Evolutionary conservation across 2,113 vertebrate species (phyloP).

Genomic region (Poicephalus gulielmi): DNA sequence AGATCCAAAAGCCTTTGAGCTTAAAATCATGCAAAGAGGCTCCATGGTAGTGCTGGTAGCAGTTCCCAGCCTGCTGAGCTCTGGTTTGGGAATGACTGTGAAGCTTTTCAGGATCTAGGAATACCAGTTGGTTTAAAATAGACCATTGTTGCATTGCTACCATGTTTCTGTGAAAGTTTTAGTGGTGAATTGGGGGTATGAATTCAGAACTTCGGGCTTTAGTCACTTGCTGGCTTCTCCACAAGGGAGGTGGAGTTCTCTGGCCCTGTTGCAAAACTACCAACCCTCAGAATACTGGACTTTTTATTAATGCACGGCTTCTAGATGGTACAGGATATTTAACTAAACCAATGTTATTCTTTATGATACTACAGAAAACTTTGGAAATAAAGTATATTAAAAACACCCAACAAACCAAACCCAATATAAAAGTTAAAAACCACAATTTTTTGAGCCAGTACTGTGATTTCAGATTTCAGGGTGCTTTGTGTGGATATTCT

Average conservation of each 20-base stretch:
- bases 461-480: not conserved
- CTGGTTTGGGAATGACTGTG: not conserved
- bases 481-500: not conserved
- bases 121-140: not conserved
- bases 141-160: not conserved
- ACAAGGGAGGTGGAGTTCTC: not conserved
- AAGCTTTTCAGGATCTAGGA: not conserved
- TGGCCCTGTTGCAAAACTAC: not conserved
- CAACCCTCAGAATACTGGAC: not conserved
- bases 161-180: not conserved
- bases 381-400: not conserved
- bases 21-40: not conserved
- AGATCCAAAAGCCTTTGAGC: not conserved
- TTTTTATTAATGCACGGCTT: not conserved
- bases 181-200: not conserved
- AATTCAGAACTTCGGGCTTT: not conserved
- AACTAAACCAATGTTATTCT: not conserved
- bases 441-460: not conserved
- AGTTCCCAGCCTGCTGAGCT: not conserved
- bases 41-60: not conserved
- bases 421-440: not conserved
- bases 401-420: not conserved
- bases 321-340: not conserved
- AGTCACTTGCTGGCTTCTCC: not conserved
- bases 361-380: not conserved